Conservation (phyloP, 35 echinoderm and acorn worm genomes). For the Holothuria glaberrima region DNA sequence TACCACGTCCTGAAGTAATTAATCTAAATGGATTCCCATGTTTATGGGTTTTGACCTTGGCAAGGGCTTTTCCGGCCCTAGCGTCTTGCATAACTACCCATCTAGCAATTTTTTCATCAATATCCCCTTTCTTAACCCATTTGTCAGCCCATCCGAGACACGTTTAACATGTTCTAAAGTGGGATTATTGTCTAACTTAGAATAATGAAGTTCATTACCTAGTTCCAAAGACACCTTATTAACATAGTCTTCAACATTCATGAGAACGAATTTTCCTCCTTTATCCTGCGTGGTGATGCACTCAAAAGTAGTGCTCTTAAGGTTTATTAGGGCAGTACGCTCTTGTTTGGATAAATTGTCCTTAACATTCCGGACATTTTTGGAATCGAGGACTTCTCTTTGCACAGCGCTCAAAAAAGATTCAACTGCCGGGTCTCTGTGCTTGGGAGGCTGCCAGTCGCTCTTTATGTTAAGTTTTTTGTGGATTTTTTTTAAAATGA, state of each 20-base stretch:
- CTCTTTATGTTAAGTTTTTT: neutral
- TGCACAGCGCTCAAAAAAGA: neutral
- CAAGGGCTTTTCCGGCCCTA: neutral
- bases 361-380: neutral
- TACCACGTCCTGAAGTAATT: constrained; percentile 1
- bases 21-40: too few species aligned
- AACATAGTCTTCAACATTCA: neutral
- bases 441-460: neutral
- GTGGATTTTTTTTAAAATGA: neutral
- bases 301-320: neutral
- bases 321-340: neutral
- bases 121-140: too few species aligned
- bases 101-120: too few species aligned
- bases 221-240: neutral
- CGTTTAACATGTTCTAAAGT: too few species aligned
- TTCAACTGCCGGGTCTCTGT: constrained; percentile 14
- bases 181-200: neutral
- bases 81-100: too few species aligned
- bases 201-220: constrained; percentile 21
- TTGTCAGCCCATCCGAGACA: too few species aligned
- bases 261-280: constrained; percentile 6
- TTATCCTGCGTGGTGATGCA: constrained; percentile 6
- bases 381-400: neutral
- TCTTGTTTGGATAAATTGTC: neutral
- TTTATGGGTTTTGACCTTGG: neutral